These are phyloP conservation scores for Tinea trinotella DNA, from an alignment of 2,888 invertebrate genomes.

Conservation along the genomic window DNA sequence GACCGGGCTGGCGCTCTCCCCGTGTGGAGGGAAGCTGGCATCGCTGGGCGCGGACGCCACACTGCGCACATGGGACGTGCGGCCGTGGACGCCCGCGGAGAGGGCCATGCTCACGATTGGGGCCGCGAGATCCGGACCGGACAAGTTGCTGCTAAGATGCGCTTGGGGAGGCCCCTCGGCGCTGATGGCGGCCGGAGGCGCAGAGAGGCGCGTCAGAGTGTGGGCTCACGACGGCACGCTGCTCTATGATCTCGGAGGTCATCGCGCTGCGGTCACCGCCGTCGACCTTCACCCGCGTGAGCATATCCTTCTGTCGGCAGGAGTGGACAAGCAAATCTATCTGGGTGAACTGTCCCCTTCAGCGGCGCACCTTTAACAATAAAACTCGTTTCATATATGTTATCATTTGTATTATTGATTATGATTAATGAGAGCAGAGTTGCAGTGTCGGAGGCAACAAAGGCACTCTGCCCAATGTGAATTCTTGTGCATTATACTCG, in stretches of 20 bases:
- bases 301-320: constrained; percentile 92
- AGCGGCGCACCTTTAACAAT: no score
- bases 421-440: no score
- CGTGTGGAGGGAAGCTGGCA: constrained; percentile 90
- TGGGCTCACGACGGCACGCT: constrained; percentile 96
- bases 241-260: constrained; percentile 97
- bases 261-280: constrained; percentile 97
- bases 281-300: constrained; percentile 96
- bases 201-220: constrained; percentile 95
- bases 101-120: constrained; percentile 89
- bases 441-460: background rate
- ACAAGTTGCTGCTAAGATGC: constrained; percentile 94
- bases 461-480: background rate
- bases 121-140: constrained; percentile 98
- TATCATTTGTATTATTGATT: no score
- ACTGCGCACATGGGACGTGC: constrained; percentile 95
- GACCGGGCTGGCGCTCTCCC: constrained; percentile 87
- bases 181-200: constrained; percentile 85
- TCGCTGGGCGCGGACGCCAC: constrained; percentile 98
- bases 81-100: constrained; percentile 94
- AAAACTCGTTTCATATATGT: no score
- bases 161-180: constrained; percentile 94
- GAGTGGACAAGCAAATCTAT: constrained; percentile 96
- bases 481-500: background rate
- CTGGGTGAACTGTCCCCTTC: constrained; percentile 98